A percentile compares a stretch with the other conserved stretches of the same genome.
Conservation (phyloP, 2,888 invertebrate genomes). For the Drosophila pseudotalamancana region DNA sequence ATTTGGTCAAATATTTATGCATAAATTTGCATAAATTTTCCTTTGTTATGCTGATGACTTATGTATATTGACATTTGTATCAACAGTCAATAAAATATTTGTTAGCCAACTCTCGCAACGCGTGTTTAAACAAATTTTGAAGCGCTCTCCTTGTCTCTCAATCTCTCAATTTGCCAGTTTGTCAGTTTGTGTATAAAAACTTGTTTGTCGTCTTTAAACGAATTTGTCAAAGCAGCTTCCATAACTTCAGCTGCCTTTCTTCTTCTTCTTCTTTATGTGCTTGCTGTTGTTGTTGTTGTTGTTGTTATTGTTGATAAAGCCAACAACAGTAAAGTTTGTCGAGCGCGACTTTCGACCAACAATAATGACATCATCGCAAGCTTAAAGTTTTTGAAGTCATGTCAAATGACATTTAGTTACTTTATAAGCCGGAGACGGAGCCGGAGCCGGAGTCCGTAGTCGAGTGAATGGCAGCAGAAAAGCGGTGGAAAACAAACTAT, state of each 20-base stretch:
- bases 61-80: conserved; percentile 33
- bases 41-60: conserved; percentile 32
- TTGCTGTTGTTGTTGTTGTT: too few relatives aligned
- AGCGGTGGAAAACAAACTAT: conserved; percentile 15
- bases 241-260: conserved; percentile 70
- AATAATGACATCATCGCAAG: conserved; percentile 73
- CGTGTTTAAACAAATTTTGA: conserved; percentile 13
- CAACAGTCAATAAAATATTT: conserved; percentile 22
- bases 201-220: conserved; percentile 67
- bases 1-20: conserved; percentile 34
- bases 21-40: conserved; percentile 34
- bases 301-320: conserved; percentile 12
- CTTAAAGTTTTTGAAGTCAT: conserved; percentile 71
- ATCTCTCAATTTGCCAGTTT: conserved; percentile 13
- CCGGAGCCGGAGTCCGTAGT: too few relatives aligned
- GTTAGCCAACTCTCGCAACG: conserved; percentile 11
- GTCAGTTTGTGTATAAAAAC: conserved; percentile 45
- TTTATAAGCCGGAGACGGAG: conserved; percentile 33
- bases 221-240: conserved; percentile 75
- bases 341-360: conserved; percentile 53
- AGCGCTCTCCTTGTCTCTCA: background rate
- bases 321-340: conserved; percentile 57
- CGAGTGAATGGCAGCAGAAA: conserved; percentile 12
- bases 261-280: too few relatives aligned
- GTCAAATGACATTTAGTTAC: conserved; percentile 69